Conservation (phyloP, 2,113 vertebrate genomes). For the Ellobius talpinus region DNA sequence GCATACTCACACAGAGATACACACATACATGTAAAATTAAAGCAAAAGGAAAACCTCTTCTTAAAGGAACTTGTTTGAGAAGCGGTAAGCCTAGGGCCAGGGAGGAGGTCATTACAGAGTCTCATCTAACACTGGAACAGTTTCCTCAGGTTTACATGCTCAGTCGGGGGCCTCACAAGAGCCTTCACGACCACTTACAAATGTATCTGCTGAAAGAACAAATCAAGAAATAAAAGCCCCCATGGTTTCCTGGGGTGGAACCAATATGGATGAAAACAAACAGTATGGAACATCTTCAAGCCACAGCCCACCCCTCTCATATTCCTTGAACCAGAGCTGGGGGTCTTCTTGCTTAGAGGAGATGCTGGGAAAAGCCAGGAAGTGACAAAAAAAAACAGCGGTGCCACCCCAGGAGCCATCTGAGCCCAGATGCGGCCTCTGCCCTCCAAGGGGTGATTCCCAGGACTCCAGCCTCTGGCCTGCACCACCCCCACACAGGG, state of each 20-base stretch:
- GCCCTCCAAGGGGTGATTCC: conserved; percentile 70
- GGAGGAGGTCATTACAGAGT: rapidly evolving
- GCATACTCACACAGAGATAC: neutral
- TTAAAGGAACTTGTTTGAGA: no score
- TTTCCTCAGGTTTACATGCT: rapidly evolving
- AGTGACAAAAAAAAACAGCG: conserved; percentile 17
- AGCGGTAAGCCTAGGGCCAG: neutral
- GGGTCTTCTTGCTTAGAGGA: neutral
- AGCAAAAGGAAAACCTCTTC: neutral
- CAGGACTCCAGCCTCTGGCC: conserved; percentile 69
- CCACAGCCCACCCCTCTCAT: rapidly evolving
- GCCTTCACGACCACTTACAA: neutral
- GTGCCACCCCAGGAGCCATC: conserved; percentile 30
- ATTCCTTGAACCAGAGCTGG: neutral
- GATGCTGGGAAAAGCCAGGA: neutral
- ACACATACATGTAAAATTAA: neutral
- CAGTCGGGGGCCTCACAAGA: rapidly evolving
- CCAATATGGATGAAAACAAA: neutral
- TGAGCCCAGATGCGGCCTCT: conserved; percentile 23
- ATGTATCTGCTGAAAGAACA: neutral
- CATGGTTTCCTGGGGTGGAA: rapidly evolving
- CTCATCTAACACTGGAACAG: neutral
- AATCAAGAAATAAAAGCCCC: neutral
- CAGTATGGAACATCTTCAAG: neutral
- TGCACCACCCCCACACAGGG: conserved; percentile 49